Percentiles rank a stretch among this genome's conserved stretches.
phyloP scores from a whole-genome alignment of 2,888 invertebrate genomes.

The Drosophila multiciliata region DNA sequence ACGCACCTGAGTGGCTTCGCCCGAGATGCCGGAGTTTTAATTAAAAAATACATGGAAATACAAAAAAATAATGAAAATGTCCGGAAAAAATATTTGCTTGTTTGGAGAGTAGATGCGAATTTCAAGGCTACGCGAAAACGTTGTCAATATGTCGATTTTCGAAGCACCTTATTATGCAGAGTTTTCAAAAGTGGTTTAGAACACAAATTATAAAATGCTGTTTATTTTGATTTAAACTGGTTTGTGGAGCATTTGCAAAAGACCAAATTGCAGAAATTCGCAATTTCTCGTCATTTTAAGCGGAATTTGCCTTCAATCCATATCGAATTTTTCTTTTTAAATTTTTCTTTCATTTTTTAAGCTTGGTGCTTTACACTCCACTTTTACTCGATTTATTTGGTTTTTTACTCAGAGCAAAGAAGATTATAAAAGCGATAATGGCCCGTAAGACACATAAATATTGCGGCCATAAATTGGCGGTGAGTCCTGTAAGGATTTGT shows the following conservation, averaged over 20 bases:
- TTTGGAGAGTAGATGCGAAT: conserved; percentile 13
- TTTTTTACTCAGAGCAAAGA: conserved; percentile 39
- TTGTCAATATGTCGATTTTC: conserved; percentile 35
- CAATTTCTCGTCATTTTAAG: conserved; percentile 14
- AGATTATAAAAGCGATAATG: conserved; percentile 77
- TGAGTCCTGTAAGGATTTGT: conserved; percentile 44
- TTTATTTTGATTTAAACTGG: conserved; percentile 57
- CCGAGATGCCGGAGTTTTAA: conserved; percentile 54
- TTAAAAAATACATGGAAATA: conserved; percentile 63
- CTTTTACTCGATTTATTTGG: conserved; percentile 32
- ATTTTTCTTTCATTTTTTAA: conserved; percentile 17
- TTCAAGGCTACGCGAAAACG: conserved; percentile 29
- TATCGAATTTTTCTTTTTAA: conserved; percentile 1
- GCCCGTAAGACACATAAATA: conserved; percentile 68
- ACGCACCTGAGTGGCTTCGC: conserved; percentile 42
- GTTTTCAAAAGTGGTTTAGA: conserved; percentile 21
- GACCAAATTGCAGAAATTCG: conserved; percentile 37
- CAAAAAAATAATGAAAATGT: conserved; percentile 32
- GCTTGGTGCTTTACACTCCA: conserved; percentile 9
- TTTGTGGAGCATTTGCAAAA: conserved; percentile 64
- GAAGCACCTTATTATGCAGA: conserved; percentile 14
- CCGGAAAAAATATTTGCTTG: conserved; percentile 47
- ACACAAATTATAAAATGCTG: conserved; percentile 34
- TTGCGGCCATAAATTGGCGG: conserved; percentile 39
- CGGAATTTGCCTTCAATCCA: conserved; percentile 52